These are phyloP conservation scores for Onthophagus sagittarius DNA, from an alignment of 2,888 invertebrate species.

Conservation along the genomic window DNA sequence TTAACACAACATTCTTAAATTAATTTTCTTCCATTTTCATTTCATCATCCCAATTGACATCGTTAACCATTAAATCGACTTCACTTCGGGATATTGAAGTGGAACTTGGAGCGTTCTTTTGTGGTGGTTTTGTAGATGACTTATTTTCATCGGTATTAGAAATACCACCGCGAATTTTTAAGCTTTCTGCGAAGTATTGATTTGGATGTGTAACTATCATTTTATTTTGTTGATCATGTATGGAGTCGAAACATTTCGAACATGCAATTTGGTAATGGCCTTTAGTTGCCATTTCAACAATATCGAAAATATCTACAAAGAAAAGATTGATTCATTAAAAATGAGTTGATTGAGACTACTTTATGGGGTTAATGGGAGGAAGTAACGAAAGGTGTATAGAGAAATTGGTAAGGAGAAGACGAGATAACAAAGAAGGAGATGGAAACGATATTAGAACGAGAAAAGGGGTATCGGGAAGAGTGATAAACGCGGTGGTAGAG, in stretches of 20 bases:
- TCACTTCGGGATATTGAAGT: not conserved
- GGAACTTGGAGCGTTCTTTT: not conserved
- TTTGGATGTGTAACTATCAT: constrained; percentile 85
- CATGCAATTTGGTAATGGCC: constrained; percentile 89
- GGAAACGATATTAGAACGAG: too few species aligned
- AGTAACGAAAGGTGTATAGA: too few species aligned
- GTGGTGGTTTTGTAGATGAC: not conserved
- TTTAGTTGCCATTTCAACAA: constrained; percentile 66
- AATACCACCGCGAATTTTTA: constrained; percentile 26
- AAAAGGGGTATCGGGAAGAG: too few species aligned
- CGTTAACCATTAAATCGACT: not conserved
- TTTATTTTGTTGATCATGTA: constrained; percentile 59
- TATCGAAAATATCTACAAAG: constrained; percentile 63
- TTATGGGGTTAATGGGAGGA: too few species aligned
- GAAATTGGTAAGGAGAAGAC: too few species aligned
- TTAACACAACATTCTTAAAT: not conserved
- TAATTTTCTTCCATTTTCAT: not conserved
- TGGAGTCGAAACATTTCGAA: constrained; percentile 76
- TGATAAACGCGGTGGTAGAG: too few species aligned
- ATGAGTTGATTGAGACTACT: too few species aligned
- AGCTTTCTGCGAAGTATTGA: constrained; percentile 83
- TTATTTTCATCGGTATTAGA: constrained; percentile 26
- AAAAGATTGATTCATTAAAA: constrained; percentile 13
- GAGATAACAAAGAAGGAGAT: too few species aligned
- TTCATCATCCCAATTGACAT: constrained; percentile 19